Conservation (phyloP, 2,888 invertebrate species). For the Lycia hirtaria region DNA sequence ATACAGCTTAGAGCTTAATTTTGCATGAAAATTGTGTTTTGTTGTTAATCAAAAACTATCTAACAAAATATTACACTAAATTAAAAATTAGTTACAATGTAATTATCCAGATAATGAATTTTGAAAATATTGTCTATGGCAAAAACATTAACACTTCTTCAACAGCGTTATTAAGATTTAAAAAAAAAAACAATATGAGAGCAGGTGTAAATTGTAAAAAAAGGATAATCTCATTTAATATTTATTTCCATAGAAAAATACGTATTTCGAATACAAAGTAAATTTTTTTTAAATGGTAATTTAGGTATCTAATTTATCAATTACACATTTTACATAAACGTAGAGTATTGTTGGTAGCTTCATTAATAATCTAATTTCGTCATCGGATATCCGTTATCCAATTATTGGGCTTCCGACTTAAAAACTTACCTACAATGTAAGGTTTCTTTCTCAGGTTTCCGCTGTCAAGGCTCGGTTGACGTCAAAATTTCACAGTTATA, state of each 20-base stretch:
- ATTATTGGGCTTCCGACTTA: constrained; percentile 55
- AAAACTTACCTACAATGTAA: constrained; percentile 62
- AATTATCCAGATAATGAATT: too few species aligned
- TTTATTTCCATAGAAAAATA: too few species aligned
- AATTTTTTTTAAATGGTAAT: too few species aligned
- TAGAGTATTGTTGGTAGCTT: neutral
- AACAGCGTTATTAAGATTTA: too few species aligned
- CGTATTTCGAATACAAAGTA: too few species aligned
- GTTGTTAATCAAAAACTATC: constrained; percentile 6
- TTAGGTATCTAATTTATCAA: too few species aligned
- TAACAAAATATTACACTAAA: neutral
- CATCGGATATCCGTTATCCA: constrained; percentile 52
- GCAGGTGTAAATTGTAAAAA: too few species aligned
- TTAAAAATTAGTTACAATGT: neutral
- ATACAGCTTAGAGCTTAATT: constrained; percentile 38
- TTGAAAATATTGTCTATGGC: neutral
- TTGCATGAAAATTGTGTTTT: constrained; percentile 23
- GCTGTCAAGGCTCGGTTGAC: constrained; percentile 47
- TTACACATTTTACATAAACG: too few species aligned
- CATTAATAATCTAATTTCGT: constrained; percentile 17
- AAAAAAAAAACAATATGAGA: too few species aligned
- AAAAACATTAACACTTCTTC: too few species aligned
- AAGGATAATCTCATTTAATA: too few species aligned
- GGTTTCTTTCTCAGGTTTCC: constrained; percentile 66
- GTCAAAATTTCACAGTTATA: constrained; percentile 47